phyloP scores from a whole-genome alignment of 92 coral and sea anemone genomes.

The Hydrozoanthus gracilis region DNA sequence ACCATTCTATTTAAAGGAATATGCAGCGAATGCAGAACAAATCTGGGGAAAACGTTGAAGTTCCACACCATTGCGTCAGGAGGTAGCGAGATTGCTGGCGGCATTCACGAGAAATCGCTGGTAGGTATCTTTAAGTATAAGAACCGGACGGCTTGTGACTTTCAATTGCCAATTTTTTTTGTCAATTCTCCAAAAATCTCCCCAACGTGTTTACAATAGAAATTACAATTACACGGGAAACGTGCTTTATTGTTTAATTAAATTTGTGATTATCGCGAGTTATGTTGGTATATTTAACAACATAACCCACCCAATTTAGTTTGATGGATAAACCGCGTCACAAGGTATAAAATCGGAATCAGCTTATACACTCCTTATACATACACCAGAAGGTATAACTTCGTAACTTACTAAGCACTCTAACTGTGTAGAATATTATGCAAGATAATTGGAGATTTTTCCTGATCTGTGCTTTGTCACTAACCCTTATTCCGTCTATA shows the following conservation, averaged over 20 bases:
- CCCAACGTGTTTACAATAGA: no score
- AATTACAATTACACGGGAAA: neutral
- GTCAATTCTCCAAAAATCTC: no score
- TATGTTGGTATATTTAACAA: slow-evolving; percentile 25
- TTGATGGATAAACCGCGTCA: no score
- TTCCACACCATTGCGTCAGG: slow-evolving; percentile 1
- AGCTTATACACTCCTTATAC: no score
- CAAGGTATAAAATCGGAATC: no score
- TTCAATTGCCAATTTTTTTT: no score
- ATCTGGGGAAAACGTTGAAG: neutral
- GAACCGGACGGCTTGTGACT: no score
- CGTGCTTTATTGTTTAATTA: neutral
- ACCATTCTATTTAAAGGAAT: slow-evolving; percentile 8
- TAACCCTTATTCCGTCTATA: slow-evolving; percentile 16
- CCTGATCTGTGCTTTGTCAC: slow-evolving; percentile 13
- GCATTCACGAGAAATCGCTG: slow-evolving; percentile 6
- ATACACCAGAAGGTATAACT: no score
- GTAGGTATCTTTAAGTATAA: neutral
- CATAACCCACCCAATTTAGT: no score
- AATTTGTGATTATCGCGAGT: slow-evolving; percentile 23
- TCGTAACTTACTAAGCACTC: no score
- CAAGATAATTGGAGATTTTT: slow-evolving; percentile 39
- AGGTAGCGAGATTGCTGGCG: neutral
- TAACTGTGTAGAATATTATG: slow-evolving; percentile 34
- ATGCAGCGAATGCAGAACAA: slow-evolving; percentile 7